Evolutionary conservation across 2,113 vertebrate genomes (phyloP).

Genomic region (Hassar affinis): DNA sequence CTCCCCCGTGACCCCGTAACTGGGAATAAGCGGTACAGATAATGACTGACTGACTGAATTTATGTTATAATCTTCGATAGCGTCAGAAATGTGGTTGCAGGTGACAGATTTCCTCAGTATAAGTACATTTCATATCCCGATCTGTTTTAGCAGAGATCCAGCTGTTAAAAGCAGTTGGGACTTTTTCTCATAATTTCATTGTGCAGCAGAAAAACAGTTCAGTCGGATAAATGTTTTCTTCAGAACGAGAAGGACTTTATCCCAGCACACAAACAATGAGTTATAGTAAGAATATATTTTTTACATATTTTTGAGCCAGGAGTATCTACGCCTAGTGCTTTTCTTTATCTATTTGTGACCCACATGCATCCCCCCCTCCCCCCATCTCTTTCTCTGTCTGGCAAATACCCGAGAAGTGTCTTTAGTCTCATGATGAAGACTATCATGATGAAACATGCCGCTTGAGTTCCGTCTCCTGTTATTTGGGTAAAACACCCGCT

Average conservation of each 20-base stretch:
- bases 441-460: constrained; percentile 30
- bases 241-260: background rate
- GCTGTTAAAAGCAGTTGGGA: background rate
- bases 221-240: background rate
- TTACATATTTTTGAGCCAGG: background rate
- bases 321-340: background rate
- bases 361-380: background rate
- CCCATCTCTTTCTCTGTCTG: background rate
- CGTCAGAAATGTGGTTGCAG: background rate
- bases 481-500: constrained; percentile 34
- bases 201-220: background rate
- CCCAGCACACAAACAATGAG: background rate
- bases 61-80: background rate
- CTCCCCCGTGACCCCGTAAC: too few species aligned
- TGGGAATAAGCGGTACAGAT: too few species aligned
- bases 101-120: background rate
- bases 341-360: background rate
- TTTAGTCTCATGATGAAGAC: background rate
- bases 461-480: constrained; percentile 17
- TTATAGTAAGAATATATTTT: background rate
- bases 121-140: background rate
- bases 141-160: background rate
- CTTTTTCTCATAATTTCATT: background rate
- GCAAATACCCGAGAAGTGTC: background rate
- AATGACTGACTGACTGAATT: too few species aligned